Percentiles rank a stretch among this genome's conserved stretches.
Evolutionary conservation across 2,797 vertebrate genomes (phyloP).

Genomic region (Fistularia tabacaria): DNA sequence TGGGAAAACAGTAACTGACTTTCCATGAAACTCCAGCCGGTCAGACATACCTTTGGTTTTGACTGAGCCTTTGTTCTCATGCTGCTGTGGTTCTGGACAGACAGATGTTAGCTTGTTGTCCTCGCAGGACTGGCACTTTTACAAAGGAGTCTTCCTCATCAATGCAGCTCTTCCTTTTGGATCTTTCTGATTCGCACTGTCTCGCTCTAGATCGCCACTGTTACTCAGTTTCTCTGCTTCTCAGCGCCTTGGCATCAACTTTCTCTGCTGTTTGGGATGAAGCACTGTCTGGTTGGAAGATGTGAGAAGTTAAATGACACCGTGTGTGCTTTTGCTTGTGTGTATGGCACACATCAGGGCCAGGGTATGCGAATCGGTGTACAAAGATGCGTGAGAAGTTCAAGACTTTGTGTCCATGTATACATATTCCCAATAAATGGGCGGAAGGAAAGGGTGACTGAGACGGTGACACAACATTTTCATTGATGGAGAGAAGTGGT

Average conservation of each 20-base stretch:
- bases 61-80: slow-evolving; percentile 12
- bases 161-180: slow-evolving; percentile 1
- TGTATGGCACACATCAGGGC: neutral
- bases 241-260: slow-evolving; percentile 8
- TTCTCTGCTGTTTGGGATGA: slow-evolving; percentile 27
- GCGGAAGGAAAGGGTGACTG: neutral
- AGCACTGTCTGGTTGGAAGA: slow-evolving; percentile 26
- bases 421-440: neutral
- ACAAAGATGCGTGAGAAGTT: no score
- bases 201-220: slow-evolving; percentile 11
- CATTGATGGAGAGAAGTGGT: slow-evolving; percentile 2
- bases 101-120: slow-evolving; percentile 11
- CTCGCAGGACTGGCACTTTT: slow-evolving; percentile 25
- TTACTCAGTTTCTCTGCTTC: slow-evolving; percentile 12
- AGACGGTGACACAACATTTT: slow-evolving; percentile 37
- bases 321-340: slow-evolving; percentile 4
- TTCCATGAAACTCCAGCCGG: neutral
- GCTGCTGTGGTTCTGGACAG: slow-evolving; percentile 10
- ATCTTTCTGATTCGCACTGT: slow-evolving; percentile 10
- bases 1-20: no score
- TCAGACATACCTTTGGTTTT: slow-evolving; percentile 35
- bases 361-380: no score
- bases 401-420: neutral
- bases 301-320: slow-evolving; percentile 13
- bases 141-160: slow-evolving; percentile 9